Evolutionary conservation across 2,888 invertebrate species (phyloP).

Genomic region (Trichacis sp.): DNA sequence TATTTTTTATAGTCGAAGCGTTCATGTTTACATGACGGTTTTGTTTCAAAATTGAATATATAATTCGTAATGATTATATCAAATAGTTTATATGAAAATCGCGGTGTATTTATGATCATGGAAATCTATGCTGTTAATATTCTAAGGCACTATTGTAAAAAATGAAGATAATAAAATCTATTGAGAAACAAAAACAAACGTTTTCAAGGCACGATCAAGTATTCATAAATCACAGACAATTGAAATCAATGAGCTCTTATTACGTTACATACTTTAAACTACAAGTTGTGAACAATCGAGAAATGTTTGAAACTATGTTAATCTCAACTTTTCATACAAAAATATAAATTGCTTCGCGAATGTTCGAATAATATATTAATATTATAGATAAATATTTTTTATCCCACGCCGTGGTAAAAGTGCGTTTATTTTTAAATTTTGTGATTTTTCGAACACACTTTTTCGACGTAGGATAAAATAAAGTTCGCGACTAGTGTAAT

Average conservation of each 20-base stretch:
- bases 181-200: neutral
- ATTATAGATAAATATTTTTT: neutral
- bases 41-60: conserved; percentile 22
- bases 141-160: conserved; percentile 31
- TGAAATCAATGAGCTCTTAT: too few relatives aligned
- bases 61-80: conserved; percentile 18
- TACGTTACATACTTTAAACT: too few relatives aligned
- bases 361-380: neutral
- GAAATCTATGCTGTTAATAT: conserved; percentile 14
- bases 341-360: too few relatives aligned
- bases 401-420: too few relatives aligned
- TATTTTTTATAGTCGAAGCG: conserved; percentile 10
- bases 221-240: too few relatives aligned
- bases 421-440: too few relatives aligned
- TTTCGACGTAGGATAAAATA: too few relatives aligned
- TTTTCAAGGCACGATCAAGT: neutral
- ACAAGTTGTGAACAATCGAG: too few relatives aligned
- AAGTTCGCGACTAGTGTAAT: too few relatives aligned
- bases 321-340: too few relatives aligned
- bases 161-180: conserved; percentile 29
- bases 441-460: too few relatives aligned
- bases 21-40: conserved; percentile 25
- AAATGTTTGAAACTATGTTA: too few relatives aligned
- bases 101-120: conserved; percentile 33
- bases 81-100: conserved; percentile 25